phyloP scores from a whole-genome alignment of 2,113 vertebrate species.

The Morone chrysops region DNA sequence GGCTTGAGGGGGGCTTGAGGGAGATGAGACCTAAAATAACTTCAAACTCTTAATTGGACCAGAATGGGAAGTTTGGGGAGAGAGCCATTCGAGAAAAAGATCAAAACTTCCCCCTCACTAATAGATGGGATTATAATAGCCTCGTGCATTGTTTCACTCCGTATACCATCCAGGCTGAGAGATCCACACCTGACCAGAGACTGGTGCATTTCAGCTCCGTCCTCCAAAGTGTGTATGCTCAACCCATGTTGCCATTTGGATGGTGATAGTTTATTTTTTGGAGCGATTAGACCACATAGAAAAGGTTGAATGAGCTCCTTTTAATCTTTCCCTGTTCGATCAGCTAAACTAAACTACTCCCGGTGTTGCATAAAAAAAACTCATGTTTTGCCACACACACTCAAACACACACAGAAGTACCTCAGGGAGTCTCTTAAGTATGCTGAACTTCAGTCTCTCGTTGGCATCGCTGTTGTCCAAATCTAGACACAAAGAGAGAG shows the following conservation, averaged over 20 bases:
- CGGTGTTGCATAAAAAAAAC: neutral
- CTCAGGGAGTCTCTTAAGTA: constrained; percentile 92
- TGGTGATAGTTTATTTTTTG: neutral
- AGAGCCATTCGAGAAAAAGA: constrained; percentile 14
- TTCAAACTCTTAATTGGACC: constrained; percentile 68
- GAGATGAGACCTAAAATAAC: constrained; percentile 74
- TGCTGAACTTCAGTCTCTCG: constrained; percentile 91
- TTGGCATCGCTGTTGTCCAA: constrained; percentile 90
- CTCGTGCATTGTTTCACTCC: constrained; percentile 38
- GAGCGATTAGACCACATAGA: neutral
- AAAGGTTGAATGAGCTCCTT: neutral
- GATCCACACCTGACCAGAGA: neutral
- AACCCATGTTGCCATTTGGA: neutral
- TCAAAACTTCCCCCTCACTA: constrained; percentile 27
- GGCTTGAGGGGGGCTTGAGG: constrained; percentile 66
- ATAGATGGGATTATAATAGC: constrained; percentile 40
- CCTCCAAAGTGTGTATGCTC: neutral
- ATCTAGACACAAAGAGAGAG: constrained; percentile 80
- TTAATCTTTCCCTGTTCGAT: neutral
- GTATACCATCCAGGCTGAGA: neutral
- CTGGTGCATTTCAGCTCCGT: neutral
- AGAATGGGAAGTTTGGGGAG: constrained; percentile 58
- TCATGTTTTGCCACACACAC: constrained; percentile 8
- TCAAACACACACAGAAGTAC: constrained; percentile 73
- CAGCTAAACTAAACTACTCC: neutral